Percentiles rank a stretch among this genome's conserved stretches.
phyloP scores from a whole-genome alignment of 2,888 invertebrate genomes.

The Stictocephala bisonia region DNA sequence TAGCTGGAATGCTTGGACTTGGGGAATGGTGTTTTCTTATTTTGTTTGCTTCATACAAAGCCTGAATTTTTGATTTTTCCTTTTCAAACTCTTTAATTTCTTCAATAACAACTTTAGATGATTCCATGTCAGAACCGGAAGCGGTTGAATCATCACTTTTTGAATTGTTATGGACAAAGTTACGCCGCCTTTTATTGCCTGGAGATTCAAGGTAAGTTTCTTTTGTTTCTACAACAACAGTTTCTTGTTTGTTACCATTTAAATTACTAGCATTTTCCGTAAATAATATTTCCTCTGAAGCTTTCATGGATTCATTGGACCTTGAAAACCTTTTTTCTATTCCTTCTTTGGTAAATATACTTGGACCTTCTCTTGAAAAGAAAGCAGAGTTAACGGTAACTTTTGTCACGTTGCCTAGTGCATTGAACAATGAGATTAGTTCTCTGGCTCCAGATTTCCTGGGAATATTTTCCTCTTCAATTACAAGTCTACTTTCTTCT shows the following conservation, averaged over 20 bases:
- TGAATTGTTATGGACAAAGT: slow-evolving; percentile 4
- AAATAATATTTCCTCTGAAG: slow-evolving; percentile 12
- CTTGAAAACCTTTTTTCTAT: slow-evolving; percentile 52
- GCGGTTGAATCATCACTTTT: slow-evolving; percentile 16
- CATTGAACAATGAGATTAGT: slow-evolving; percentile 73
- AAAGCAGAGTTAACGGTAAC: slow-evolving; percentile 67
- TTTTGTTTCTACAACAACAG: slow-evolving; percentile 30
- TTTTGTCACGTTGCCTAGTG: slow-evolving; percentile 70
- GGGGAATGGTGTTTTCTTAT: slow-evolving; percentile 56
- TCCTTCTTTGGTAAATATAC: slow-evolving; percentile 54
- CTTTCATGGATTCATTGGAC: slow-evolving; percentile 3
- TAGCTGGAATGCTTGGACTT: slow-evolving; percentile 59
- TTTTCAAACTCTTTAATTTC: slow-evolving; percentile 55
- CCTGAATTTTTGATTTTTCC: slow-evolving; percentile 54
- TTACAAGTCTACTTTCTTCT: slow-evolving; percentile 61
- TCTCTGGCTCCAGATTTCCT: slow-evolving; percentile 65
- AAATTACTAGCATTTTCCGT: slow-evolving; percentile 8
- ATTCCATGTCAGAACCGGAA: slow-evolving; percentile 27
- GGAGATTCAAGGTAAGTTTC: slow-evolving; percentile 45
- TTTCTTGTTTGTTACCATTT: slow-evolving; percentile 40
- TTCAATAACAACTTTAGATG: slow-evolving; percentile 54
- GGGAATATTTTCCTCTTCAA: slow-evolving; percentile 62
- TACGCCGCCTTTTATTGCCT: slow-evolving; percentile 40
- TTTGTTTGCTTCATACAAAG: slow-evolving; percentile 55
- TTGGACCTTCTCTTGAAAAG: slow-evolving; percentile 60